phyloP scores from a whole-genome alignment of 2,113 vertebrate genomes.

The Hippopotamus amphibius region DNA sequence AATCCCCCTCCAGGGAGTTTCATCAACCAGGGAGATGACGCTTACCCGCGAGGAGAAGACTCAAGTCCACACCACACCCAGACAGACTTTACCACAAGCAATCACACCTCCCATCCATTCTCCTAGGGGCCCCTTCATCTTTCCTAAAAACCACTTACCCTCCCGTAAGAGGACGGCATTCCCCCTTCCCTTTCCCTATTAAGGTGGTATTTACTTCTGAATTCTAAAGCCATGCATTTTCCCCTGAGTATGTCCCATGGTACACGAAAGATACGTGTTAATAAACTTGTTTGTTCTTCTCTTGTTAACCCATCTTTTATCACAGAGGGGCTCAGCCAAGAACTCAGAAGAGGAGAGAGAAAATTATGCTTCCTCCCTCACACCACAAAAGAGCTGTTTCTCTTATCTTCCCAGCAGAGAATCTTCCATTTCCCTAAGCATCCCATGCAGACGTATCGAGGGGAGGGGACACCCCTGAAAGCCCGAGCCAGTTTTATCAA shows the following conservation, averaged over 20 bases:
- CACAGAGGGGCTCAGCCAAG: background rate
- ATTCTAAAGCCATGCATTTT: background rate
- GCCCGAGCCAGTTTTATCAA: background rate
- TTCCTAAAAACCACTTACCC: background rate
- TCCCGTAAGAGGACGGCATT: background rate
- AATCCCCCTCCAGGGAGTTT: no score
- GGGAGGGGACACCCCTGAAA: background rate
- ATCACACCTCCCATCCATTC: background rate
- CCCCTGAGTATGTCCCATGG: background rate
- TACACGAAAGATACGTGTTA: background rate
- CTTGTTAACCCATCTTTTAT: background rate
- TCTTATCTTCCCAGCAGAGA: conserved; percentile 5
- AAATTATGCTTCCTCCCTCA: background rate
- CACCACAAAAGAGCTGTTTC: background rate
- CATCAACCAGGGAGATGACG: background rate
- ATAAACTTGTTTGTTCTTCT: background rate
- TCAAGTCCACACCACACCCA: background rate
- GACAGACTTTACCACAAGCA: background rate
- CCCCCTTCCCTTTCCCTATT: background rate
- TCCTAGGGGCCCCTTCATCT: background rate
- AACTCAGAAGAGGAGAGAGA: background rate
- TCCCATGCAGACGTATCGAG: background rate
- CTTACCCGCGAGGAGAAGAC: background rate
- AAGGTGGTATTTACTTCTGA: background rate
- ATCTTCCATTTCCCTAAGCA: background rate